These are phyloP conservation scores for Ptilorrhoa leucosticta DNA, from an alignment of 2,113 vertebrate genomes.

Conservation along the genomic window DNA sequence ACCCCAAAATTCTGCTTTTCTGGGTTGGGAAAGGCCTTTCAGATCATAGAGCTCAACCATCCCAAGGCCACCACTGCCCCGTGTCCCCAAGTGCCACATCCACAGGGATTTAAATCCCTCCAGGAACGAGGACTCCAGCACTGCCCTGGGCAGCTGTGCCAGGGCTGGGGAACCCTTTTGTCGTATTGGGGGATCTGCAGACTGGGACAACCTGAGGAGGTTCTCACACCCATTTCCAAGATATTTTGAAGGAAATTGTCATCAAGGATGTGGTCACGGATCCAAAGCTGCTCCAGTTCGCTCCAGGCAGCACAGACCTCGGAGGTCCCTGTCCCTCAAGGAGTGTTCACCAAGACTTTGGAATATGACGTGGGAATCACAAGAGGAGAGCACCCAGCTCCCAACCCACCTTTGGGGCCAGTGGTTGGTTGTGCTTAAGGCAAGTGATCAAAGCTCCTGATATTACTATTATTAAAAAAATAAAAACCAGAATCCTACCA, in stretches of 20 bases:
- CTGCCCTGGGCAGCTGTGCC: not conserved
- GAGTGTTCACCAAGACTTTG: not conserved
- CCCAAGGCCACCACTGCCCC: not conserved
- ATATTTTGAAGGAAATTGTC: not conserved
- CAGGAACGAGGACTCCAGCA: not conserved
- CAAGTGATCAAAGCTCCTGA: not conserved
- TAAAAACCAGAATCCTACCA: not conserved
- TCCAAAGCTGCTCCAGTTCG: not conserved
- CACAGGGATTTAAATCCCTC: not conserved
- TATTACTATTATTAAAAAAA: not conserved
- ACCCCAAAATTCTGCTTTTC: accelerated
- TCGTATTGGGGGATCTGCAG: not conserved
- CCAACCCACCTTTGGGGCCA: not conserved
- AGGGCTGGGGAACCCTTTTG: no score
- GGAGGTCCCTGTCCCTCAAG: not conserved
- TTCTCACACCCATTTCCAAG: not conserved
- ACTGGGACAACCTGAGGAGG: not conserved
- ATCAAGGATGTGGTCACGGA: not conserved
- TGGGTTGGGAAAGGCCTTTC: not conserved
- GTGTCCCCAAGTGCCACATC: not conserved
- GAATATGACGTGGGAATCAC: not conserved
- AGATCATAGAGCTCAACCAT: not conserved
- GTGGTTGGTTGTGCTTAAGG: not conserved
- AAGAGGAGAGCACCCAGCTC: not conserved
- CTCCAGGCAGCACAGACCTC: not conserved